These are phyloP conservation scores for Drosophila lacicola DNA, from an alignment of 2,888 invertebrate genomes.

Conservation along the genomic window DNA sequence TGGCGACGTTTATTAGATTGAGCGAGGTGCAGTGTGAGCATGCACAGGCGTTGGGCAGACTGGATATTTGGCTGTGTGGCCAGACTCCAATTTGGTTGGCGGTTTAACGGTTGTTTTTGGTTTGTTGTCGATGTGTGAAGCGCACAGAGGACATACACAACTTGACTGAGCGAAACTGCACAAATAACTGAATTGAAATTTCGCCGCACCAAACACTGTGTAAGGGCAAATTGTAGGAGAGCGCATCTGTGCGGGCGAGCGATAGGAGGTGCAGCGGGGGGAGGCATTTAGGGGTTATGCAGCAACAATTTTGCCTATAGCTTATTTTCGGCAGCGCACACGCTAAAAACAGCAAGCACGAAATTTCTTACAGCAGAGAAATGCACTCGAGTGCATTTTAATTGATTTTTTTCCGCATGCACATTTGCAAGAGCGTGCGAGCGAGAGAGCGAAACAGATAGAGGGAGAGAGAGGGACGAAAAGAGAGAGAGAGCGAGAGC, in stretches of 20 bases:
- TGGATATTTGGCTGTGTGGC: slow-evolving; percentile 5
- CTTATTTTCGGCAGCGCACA: slow-evolving; percentile 55
- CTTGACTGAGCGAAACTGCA: slow-evolving; percentile 79
- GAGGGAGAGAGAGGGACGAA: background rate
- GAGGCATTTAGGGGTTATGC: slow-evolving; percentile 14
- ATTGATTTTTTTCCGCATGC: slow-evolving; percentile 69
- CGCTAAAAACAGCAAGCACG: slow-evolving; percentile 18
- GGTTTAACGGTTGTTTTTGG: slow-evolving; percentile 30
- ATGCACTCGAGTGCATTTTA: slow-evolving; percentile 77
- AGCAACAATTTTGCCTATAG: slow-evolving; percentile 39
- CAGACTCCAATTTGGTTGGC: slow-evolving; percentile 12
- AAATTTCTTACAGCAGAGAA: slow-evolving; percentile 30
- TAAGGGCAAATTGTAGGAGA: slow-evolving; percentile 41
- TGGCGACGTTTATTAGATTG: slow-evolving; percentile 44
- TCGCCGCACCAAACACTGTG: slow-evolving; percentile 47
- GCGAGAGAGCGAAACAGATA: slow-evolving; percentile 17
- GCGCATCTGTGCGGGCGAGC: slow-evolving; percentile 19
- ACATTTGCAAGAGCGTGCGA: slow-evolving; percentile 38
- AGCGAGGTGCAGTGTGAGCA: background rate
- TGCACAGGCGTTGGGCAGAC: background rate
- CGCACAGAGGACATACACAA: slow-evolving; percentile 71
- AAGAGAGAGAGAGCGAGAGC: slow-evolving; percentile 14
- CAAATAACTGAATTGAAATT: slow-evolving; percentile 79
- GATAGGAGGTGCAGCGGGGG: background rate
- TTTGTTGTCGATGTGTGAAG: slow-evolving; percentile 38